These are phyloP conservation scores for Aspiorhynchus laticeps DNA, from an alignment of 2,113 vertebrate genomes.

Conservation along the genomic window DNA sequence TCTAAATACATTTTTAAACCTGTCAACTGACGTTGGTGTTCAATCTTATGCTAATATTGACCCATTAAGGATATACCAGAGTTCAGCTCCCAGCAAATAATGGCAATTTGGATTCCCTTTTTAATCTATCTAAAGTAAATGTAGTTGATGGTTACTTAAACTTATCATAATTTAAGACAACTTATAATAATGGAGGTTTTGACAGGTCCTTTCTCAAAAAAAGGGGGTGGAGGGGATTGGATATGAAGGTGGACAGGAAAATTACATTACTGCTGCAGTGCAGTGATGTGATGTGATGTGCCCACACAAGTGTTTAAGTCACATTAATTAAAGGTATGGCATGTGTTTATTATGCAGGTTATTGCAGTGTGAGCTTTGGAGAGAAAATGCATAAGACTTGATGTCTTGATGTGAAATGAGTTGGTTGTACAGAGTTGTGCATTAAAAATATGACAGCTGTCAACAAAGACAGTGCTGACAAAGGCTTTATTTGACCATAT, in stretches of 20 bases:
- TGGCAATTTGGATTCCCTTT: constrained; percentile 38
- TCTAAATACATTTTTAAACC: constrained; percentile 3
- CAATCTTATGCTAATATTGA: background rate
- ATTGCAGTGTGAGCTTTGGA: background rate
- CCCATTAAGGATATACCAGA: background rate
- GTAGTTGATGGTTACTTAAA: constrained; percentile 14
- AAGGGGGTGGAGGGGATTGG: background rate
- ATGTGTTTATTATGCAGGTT: background rate
- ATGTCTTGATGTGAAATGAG: too few relatives aligned
- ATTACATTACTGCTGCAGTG: background rate
- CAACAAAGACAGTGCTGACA: background rate
- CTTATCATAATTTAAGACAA: constrained; percentile 47
- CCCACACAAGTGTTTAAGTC: constrained; percentile 1
- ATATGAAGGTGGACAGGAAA: background rate
- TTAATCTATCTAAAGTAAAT: constrained; percentile 50
- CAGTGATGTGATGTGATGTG: background rate
- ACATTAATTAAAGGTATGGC: background rate
- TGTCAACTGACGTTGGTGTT: background rate
- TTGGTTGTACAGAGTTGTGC: background rate
- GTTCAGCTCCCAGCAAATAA: constrained; percentile 33
- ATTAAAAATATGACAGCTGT: background rate
- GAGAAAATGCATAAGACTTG: background rate
- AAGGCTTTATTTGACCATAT: background rate
- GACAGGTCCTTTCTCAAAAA: constrained; percentile 29
- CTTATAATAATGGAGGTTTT: constrained; percentile 41